Base-by-base conservation (phyloP, 2,113 vertebrate species). In the Geococcyx californianus region DNA sequence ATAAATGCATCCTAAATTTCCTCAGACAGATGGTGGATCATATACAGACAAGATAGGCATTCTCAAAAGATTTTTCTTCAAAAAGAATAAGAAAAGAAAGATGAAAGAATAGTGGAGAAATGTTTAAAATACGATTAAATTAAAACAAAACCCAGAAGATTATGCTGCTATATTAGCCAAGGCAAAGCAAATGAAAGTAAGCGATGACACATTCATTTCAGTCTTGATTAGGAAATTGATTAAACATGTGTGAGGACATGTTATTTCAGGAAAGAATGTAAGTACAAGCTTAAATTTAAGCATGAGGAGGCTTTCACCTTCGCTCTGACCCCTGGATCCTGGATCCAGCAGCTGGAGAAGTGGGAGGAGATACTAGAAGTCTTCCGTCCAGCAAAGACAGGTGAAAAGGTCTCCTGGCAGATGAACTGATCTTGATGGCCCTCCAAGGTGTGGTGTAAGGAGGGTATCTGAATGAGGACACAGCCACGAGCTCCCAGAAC, bases 1-100 rank as follows among this genome's bases (percentile, higher is more conserved):
- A 85, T 95, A 92, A 97, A 97, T 68, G 73, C 89, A 75, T 90
- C 95, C 70, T 96, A 74, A 84, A 77, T 87, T 96, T 97, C 88
- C 95, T 16, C 24, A 98, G 87, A 90, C 89, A 97, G 96, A 96
- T 94, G 84, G 84, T 81, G 24, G 70, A 93, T 95, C 73, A 70
- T 69, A 95, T 60, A 91, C n/a, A 93, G 87, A 92, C 89, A 91
- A 93, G 56, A 82, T 81, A 94, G 52, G 81, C 70, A 93, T 96
- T 96, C 90, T 68, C 92, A 93, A 94, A 97, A 84, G 6, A 88
- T 58, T 81, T 90, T 94, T 90, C 87, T 77, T 69, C 84, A 95
- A 91, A 87, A 90, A 70, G 45, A 75, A 63, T 60, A 67, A 93
- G 85, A 93, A 94, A 90, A 23, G 82, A 81, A 51, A 64, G 82